Base-by-base conservation (phyloP, 2,113 vertebrate species). In the Eudyptes chrysolophus region DNA sequence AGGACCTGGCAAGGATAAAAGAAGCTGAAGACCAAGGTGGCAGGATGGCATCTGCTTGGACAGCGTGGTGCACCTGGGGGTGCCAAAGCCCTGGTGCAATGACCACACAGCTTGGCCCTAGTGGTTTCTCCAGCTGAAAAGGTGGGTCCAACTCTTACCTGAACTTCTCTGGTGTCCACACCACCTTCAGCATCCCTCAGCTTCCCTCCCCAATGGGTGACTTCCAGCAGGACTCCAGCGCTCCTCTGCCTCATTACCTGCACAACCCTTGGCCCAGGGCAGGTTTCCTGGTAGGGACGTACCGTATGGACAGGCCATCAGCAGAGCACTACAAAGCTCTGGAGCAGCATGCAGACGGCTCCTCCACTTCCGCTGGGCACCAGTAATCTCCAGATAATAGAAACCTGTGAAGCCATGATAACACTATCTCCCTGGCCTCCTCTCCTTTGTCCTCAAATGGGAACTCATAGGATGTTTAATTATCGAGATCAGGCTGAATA, bases 131-230 rank as follows among this genome's bases (percentile, higher is more conserved):
- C 77, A 52, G 54, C 44, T 44, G 60, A 29, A 57, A 36, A 78
- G 38, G 5, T 32, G 42, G 2, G 2, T 25, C 32, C 38, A 60
- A 66, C 62, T 68, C 66, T 60, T 21, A 8, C 68, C 84, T 36
- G 48, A 76, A 17, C 13, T 55, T 42, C 55, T 57, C 25, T 27
- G 21, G 27, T 54, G 38, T 60, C 60, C 54, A 12, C 17, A 55
- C 1, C 49, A 11, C 30, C 44, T 64, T 16, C 49, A 22, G 32
- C 10, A 5, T 49, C 57, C 46, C 51, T 36, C 87, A 61, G 60
- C n/a, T 30, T 52, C 66, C 34, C 11, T 11, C 29, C 29, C 10
- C 0, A 0, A 0, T 0, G 18, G 49, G 46, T 21, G 52, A 30
- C 46, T 30, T 52, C 46, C 61, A 65, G 61, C 49, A 77, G 79